A percentile compares a stretch with the other conserved stretches of the same genome.
phyloP scores from a whole-genome alignment of 92 coral and sea anemone genomes.

The Epizoanthus scotinus region DNA sequence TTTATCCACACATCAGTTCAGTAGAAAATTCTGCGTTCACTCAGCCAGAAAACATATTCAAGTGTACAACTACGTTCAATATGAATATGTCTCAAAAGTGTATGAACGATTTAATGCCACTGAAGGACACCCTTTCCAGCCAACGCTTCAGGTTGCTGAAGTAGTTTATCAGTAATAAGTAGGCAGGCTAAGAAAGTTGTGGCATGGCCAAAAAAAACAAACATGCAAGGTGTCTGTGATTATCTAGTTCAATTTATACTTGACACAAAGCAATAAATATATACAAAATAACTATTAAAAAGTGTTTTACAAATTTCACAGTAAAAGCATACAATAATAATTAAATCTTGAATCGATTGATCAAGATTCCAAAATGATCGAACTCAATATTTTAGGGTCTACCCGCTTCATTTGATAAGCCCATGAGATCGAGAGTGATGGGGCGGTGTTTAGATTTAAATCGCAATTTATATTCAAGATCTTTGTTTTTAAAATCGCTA shows the following conservation, averaged over 20 bases:
- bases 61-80: not conserved
- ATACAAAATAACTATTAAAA: constrained; percentile 7
- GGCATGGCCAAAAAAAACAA: not conserved
- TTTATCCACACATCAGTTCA: constrained; percentile 19
- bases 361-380: not conserved
- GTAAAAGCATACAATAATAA: not conserved
- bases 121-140: not conserved
- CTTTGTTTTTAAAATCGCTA: not conserved
- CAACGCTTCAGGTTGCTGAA: not conserved
- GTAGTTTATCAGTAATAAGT: no score
- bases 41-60: constrained; percentile 40
- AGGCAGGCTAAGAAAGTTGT: not conserved
- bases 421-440: not conserved
- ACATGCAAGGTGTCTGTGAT: no score
- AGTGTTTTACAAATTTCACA: constrained; percentile 10
- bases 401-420: not conserved
- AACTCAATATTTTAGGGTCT: not conserved
- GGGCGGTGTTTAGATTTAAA: constrained; percentile 5
- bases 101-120: not conserved
- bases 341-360: not conserved
- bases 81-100: not conserved
- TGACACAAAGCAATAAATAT: no score
- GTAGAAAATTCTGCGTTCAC: constrained; percentile 24
- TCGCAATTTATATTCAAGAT: not conserved
- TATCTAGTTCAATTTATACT: no score